Evolutionary conservation across 2,113 vertebrate genomes (phyloP).

Genomic region (Acrocephalus arundinaceus): DNA sequence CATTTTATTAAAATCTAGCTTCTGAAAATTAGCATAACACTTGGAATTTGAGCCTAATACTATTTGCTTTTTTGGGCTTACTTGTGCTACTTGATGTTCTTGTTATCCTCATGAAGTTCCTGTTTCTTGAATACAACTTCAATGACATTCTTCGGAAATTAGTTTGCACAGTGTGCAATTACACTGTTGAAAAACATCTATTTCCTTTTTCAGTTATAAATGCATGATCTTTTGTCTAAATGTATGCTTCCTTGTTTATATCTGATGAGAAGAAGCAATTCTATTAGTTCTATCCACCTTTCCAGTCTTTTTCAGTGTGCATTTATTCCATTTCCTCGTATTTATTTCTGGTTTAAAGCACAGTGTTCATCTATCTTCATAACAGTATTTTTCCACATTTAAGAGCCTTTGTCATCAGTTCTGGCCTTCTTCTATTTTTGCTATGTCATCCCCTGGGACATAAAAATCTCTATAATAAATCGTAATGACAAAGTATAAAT

Average conservation of each 20-base stretch:
- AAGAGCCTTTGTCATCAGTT: not conserved
- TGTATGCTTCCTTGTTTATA: not conserved
- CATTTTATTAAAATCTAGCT: not conserved
- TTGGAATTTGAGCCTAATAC: not conserved
- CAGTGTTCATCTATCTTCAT: not conserved
- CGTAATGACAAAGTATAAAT: not conserved
- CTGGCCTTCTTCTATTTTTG: constrained; percentile 16
- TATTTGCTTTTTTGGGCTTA: not conserved
- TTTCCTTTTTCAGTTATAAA: not conserved
- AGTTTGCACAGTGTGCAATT: not conserved
- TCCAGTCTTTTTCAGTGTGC: not conserved
- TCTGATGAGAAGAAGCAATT: not conserved
- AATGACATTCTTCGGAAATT: not conserved
- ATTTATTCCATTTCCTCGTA: not conserved
- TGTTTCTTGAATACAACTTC: not conserved
- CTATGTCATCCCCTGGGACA: constrained; percentile 1
- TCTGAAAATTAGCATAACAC: not conserved
- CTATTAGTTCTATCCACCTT: not conserved
- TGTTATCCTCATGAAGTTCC: not conserved
- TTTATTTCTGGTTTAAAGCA: constrained; percentile 13
- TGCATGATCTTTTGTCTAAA: not conserved
- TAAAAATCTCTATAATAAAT: constrained; percentile 45
- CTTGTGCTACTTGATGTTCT: not conserved
- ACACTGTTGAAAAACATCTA: not conserved
- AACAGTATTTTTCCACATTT: constrained; percentile 3